Percentiles rank a stretch among this genome's conserved stretches.
Conservation (phyloP, 2,888 invertebrate genomes). For the Mythimna loreyi region DNA sequence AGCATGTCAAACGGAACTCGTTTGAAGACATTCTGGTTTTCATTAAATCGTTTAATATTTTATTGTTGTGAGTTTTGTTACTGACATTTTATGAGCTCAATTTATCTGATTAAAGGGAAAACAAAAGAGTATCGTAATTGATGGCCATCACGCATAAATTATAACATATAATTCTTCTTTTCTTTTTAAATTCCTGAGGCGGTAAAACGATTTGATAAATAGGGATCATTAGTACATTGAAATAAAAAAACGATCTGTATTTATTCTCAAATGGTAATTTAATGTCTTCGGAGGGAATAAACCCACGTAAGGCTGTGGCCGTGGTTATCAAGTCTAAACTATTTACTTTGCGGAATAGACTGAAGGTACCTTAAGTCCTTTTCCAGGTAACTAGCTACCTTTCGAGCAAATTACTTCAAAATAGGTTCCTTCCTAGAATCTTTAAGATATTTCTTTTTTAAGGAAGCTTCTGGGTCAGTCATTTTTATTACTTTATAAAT, state of each 20-base stretch:
- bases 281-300: conserved; percentile 4
- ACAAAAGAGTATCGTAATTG: conserved; percentile 19
- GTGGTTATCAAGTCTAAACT: background rate
- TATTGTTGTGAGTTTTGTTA: conserved; percentile 19
- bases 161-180: conserved; percentile 1
- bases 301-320: background rate
- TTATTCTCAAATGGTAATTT: conserved; percentile 3
- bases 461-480: background rate
- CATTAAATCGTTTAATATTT: conserved; percentile 15
- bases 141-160: conserved; percentile 4
- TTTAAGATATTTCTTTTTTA: background rate
- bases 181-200: conserved; percentile 16
- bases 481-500: too few species aligned
- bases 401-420: conserved; percentile 1
- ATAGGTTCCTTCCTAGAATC: background rate
- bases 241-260: background rate
- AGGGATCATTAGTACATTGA: conserved; percentile 15
- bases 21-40: conserved; percentile 29
- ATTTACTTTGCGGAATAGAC: conserved; percentile 8
- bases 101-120: conserved; percentile 15
- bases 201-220: conserved; percentile 32
- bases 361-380: background rate
- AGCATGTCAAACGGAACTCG: conserved; percentile 30
- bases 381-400: background rate
- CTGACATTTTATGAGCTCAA: conserved; percentile 11